phyloP scores from a whole-genome alignment of 2,113 vertebrate genomes.

The Bos javanicus region DNA sequence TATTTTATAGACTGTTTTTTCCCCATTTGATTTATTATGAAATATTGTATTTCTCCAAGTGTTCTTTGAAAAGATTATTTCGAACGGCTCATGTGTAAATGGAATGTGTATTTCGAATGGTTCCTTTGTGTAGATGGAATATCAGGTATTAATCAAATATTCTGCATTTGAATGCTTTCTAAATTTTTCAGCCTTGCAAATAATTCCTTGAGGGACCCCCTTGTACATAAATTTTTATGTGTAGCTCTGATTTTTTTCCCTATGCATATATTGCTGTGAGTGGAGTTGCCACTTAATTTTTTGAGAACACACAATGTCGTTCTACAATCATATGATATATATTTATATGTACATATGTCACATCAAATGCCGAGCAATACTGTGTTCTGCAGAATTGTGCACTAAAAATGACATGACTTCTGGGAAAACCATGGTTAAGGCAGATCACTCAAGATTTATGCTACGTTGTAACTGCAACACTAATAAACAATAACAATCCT shows the following conservation, averaged over 20 bases:
- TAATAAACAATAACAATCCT: conserved; percentile 37
- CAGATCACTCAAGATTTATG: conserved; percentile 42
- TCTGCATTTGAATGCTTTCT: conserved; percentile 9
- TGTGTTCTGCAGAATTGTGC: not conserved
- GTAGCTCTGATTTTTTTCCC: not conserved
- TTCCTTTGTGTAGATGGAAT: not conserved
- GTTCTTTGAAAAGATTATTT: conserved; percentile 33
- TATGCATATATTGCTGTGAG: not conserved
- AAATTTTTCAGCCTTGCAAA: conserved; percentile 44
- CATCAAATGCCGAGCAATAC: conserved; percentile 12
- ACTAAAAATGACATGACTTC: not conserved
- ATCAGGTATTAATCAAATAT: not conserved
- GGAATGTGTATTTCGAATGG: not conserved
- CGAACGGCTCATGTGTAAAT: not conserved
- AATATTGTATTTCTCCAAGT: conserved; percentile 13
- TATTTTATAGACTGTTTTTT: conserved; percentile 9
- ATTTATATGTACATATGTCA: not conserved
- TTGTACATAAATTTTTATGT: not conserved
- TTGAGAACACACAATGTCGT: not conserved
- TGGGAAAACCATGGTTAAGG: not conserved
- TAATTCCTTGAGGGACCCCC: conserved; percentile 4
- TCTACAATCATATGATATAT: not conserved
- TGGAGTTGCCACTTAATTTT: not conserved
- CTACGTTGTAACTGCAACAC: not conserved
- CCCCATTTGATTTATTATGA: not conserved